Evolutionary conservation across 53 echinoderm and acorn worm species (phyloP), one percentile per base, ranked within the genome.

Genomic region (Temnopleurus reevesii): DNA sequence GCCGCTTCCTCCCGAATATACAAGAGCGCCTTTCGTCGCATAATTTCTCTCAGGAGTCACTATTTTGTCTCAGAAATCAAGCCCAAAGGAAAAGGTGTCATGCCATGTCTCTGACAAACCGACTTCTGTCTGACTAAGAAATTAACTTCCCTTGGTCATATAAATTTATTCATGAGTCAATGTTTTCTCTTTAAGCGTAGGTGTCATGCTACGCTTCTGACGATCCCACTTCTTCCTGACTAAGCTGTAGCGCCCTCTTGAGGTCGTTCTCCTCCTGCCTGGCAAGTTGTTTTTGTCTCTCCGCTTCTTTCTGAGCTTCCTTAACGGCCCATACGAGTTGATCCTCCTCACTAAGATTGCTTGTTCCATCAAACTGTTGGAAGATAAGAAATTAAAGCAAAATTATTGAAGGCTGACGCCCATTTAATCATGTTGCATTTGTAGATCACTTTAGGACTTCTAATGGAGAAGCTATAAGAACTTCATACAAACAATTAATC

Each of bases 261-360:
- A 93, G 77, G 28, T 95, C 95, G 17, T 92, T 77, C 59, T 93
- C 91, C 45, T 95, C 93, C 77, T 95, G 88, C 34, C 45, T 51
- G 43, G 91, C 93, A 26, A 92, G 89, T 55, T 90, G 24, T 33
- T 93, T 61, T 44, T 86, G 91, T 49, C 90, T 64, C 56, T 90
- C 85, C 49, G 90, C 90, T 64, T 91, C 91, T 33, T 89, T 86
- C 86, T 93, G 90, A 29, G 93, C 93, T 64, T 95, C 93, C 51
- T 92, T 79, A 27, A 92, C 86, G 4, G 95, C 95, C 95, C 95
- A 95, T 30, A 92, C 93, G n/a, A 95, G 59, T 84, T 91, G 93
- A 53, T 95, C 90, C 45, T 95, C 95, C 23, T 89, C 86, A 30
- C 66, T 87, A 29, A 87, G n/a, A n/a, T 3, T 25, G 15, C 47